Evolutionary conservation across 2,113 vertebrate genomes (phyloP).

Genomic region (Anas platyrhynchos): DNA sequence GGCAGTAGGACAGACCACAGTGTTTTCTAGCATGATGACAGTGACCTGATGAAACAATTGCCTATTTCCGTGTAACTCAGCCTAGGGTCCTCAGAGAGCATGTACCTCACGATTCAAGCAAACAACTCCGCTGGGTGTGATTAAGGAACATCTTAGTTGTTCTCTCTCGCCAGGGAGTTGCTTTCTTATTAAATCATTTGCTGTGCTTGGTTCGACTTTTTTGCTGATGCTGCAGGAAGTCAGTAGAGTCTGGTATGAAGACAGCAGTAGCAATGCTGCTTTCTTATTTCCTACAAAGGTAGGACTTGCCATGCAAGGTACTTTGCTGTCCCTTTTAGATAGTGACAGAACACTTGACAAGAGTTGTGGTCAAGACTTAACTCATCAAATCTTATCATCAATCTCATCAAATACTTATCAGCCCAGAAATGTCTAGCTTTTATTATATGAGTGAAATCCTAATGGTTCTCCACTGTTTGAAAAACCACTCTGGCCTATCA

Average conservation of each 20-base stretch:
- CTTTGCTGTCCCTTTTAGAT: not conserved
- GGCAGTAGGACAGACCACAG: not conserved
- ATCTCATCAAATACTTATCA: not conserved
- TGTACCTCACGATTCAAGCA: not conserved
- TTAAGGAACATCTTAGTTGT: constrained; percentile 14
- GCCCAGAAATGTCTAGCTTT: not conserved
- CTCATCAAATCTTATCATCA: not conserved
- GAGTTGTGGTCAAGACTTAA: not conserved
- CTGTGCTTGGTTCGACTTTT: not conserved
- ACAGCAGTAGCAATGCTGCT: not conserved
- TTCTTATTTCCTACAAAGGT: not conserved
- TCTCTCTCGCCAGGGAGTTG: constrained; percentile 6
- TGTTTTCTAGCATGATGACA: not conserved
- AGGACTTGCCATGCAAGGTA: not conserved
- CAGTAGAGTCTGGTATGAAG: not conserved
- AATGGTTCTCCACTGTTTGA: not conserved
- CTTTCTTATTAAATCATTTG: constrained; percentile 48
- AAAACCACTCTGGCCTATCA: no score
- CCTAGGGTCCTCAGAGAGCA: not conserved
- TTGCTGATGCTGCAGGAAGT: not conserved
- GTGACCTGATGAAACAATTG: constrained; percentile 75
- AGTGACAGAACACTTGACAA: not conserved
- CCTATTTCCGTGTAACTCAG: constrained; percentile 44
- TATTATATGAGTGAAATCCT: not conserved
- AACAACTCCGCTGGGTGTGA: constrained; percentile 51